Evolutionary conservation across 2,113 vertebrate species (phyloP).

Genomic region (Xenopus tropicalis): UCB_Xtro_10.0 CM004446.2:21084501-21085000

Average conservation of each 20-base stretch:
- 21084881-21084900: too few species aligned
- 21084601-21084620: neutral
- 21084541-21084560: neutral
- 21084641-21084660: neutral
- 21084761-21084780: neutral
- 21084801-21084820: neutral
- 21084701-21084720: too few species aligned
- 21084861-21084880: too few species aligned
- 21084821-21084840: too few species aligned
- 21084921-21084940: too few species aligned
- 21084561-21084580: too few species aligned
- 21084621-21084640: neutral
- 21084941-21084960: conserved; percentile 31
- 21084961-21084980: conserved; percentile 20
- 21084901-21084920: too few species aligned
- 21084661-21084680: neutral
- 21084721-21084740: too few species aligned
- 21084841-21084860: too few species aligned
- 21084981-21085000: conserved; percentile 27
- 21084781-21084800: conserved; percentile 3
- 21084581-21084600: too few species aligned
- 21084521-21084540: neutral
- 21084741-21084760: neutral
- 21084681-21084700: too few species aligned
- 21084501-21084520: neutral